Evolutionary conservation across 1,140 invertebrate genomes (phyloP), one percentile per base, ranked within the genome.

Genomic region (Hesperophylax magnus): DNA sequence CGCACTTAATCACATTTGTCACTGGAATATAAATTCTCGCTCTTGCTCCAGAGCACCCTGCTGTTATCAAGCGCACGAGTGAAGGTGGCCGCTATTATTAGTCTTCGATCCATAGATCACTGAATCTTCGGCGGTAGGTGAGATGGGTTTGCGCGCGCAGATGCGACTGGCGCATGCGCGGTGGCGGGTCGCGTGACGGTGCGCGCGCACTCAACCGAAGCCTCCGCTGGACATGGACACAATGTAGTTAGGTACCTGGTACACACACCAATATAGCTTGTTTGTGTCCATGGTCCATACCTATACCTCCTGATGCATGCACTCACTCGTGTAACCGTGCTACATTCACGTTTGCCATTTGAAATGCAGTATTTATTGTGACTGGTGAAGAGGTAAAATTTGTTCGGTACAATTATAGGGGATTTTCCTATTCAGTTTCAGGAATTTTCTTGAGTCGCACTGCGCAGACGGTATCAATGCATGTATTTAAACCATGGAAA

Each of bases 71-170:
- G 2, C 22, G 31, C 31, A 17, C 67, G 22, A 72, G 39, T 72
- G 47, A 5, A 17, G 67, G 39, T 71, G 31, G 18, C 18, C 39
- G 47, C 18, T 71, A 75, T 9, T 24, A 58, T 18, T 54, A 58
- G 15, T 20, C 1, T n/a, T 3, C 20, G 60, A 77, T 77, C 60
- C 76, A 77, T 77, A 77, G 76, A 77, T 77, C 76, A 77, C 76
- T 63, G 61, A 22, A 63, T 63, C 76, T 47, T 47, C 9, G 39
- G 39, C 39, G 39, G 39, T 47, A 60, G 74, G 74, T 61, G 74
- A 76, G 74, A 61, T 76, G 53, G 53, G 22, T 9, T 31, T 74
- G 71, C 53, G 74, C 74, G 74, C 74, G 74, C 74, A 24, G 53
- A 27, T 76, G 74, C 53, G 24, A 61, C 56, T 24, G 58, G 60